Evolutionary conservation across 2,888 invertebrate species (phyloP), one percentile per base, ranked within the genome.

Genomic region (Torymus aiolomorphi): DNA sequence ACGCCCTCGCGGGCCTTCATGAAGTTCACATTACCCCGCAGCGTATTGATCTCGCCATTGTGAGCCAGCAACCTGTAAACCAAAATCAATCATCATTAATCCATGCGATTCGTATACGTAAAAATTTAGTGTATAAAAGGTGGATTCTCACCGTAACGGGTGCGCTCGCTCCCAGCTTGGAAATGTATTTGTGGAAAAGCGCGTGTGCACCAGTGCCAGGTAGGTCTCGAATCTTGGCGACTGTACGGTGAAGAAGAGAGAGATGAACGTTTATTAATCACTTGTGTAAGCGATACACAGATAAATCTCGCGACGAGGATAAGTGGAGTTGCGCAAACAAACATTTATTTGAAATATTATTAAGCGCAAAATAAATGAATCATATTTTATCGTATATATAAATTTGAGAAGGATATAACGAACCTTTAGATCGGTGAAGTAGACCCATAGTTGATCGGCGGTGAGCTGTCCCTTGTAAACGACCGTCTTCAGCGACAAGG

Each of bases 91-190:
- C 42, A 1, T 42, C 8, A 8, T 42, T 42, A 1, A 42, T 42
- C 42, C 42, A 42, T 8, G 8, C 8, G 8, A 49, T 69, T 51
- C 13, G 57, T 59, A 16, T 66, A 51, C 8, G 8, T 42, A 63
- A 59, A 2, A 18, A 59, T 18, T 8, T 42, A 42, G 8, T 8
- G 8, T 5, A 42, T 5, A 42, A 42, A 20, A 20, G 20, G 20
- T 42, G 8, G 42, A 42, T 42, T 42, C 88, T 89, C 90, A 96
- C 96, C 98, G 95, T 87, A 98, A 93, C 14, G 99, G 99, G 92
- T 99, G 99, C 18, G 99, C 99, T 86, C 99, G 93, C 91, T 99
- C 98, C 99, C 99, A 99, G 89, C 97, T 98, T 67, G 99, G 99
- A 90, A 99, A 99, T 42, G 99, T 99, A 91, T 99, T 99, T 83